Conservation (phyloP, 64 coral and sea anemone species). For the Stichodactyla mertensii region DNA sequence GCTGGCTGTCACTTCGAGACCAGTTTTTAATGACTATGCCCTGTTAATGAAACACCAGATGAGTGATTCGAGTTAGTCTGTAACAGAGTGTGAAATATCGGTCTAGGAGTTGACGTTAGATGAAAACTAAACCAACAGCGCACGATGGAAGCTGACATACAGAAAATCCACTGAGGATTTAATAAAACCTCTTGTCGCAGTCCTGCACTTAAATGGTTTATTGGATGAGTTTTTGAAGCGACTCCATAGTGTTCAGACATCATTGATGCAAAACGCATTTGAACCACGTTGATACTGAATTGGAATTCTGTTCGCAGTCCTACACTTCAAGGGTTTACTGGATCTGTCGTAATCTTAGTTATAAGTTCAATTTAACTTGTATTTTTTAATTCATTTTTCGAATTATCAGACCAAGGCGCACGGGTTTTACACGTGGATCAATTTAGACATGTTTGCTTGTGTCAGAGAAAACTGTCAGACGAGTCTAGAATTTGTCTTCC, state of each 20-base stretch:
- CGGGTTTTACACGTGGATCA: not conserved
- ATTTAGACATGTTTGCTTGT: not conserved
- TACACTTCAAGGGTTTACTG: not conserved
- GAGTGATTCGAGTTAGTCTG: not conserved
- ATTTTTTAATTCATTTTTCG: not conserved
- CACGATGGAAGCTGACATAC: constrained; percentile 3
- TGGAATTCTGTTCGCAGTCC: not conserved
- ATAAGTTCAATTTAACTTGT: not conserved
- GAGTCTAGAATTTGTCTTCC: not conserved
- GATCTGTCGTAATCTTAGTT: too few relatives aligned
- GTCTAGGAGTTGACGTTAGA: constrained; percentile 2
- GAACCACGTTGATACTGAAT: not conserved
- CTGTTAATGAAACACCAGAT: not conserved
- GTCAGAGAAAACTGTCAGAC: not conserved
- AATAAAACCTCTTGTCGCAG: not conserved
- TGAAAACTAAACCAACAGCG: not conserved
- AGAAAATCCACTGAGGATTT: constrained; percentile 1
- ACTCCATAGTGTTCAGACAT: not conserved
- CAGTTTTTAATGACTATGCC: not conserved
- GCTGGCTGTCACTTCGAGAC: not conserved
- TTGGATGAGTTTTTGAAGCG: not conserved
- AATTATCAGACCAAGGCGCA: not conserved
- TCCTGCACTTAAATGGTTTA: not conserved
- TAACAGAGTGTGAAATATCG: not conserved
- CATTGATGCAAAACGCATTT: not conserved